These are phyloP conservation scores for Lucifuga dentata DNA, from an alignment of 2,113 vertebrate species.

Conservation along the genomic window DNA sequence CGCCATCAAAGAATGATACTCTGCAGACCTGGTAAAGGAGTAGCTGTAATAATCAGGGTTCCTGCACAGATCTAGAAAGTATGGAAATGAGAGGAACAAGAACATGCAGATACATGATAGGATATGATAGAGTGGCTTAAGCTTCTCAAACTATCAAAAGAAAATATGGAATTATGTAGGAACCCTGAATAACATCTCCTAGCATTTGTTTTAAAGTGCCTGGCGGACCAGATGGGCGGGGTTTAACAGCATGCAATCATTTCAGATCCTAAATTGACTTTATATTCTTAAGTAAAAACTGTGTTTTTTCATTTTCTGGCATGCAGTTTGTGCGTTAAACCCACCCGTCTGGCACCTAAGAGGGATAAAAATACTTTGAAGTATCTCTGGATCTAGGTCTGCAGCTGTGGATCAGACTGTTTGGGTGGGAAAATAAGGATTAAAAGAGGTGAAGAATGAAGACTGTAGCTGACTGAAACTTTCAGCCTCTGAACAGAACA, in stretches of 20 bases:
- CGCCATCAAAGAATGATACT: not conserved
- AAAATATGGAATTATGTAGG: not conserved
- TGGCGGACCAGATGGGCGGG: not conserved
- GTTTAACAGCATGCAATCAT: not conserved
- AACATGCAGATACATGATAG: constrained; percentile 6
- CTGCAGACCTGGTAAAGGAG: constrained; percentile 40
- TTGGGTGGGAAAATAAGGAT: not conserved
- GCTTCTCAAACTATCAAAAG: constrained; percentile 13
- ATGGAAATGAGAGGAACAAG: not conserved
- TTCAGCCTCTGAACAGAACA: constrained; percentile 2
- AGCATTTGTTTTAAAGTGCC: constrained; percentile 47
- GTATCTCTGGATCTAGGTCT: constrained; percentile 42
- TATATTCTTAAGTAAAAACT: too few relatives aligned
- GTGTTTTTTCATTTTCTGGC: not conserved
- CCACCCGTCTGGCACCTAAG: constrained; percentile 3
- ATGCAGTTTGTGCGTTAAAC: not conserved
- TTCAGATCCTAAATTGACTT: not conserved
- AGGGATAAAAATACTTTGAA: not conserved
- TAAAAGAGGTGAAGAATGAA: not conserved
- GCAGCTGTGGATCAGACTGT: constrained; percentile 36
- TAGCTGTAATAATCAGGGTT: not conserved
- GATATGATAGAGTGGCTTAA: too few relatives aligned
- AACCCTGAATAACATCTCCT: not conserved
- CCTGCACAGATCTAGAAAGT: constrained; percentile 4
- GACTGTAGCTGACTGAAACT: constrained; percentile 16